Evolutionary conservation across 1,140 invertebrate species (phyloP), one percentile per base, ranked within the genome.

Genomic region (Drosophila kanapiae): DNA sequence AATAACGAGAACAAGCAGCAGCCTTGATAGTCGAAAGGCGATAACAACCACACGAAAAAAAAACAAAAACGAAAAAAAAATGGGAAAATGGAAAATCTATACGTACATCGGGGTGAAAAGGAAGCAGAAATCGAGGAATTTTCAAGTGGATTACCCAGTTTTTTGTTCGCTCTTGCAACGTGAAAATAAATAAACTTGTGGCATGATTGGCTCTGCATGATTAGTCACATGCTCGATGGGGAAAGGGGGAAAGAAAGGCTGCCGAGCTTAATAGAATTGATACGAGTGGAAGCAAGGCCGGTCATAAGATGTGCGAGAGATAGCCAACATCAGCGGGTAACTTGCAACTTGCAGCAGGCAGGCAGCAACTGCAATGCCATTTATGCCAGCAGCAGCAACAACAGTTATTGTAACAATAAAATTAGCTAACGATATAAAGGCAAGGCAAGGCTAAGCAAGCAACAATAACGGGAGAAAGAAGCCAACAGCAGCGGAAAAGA

Each of bases 351-450:
- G 31, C 67, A 69, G 51, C 59, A 56, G 31, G 40, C 64, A 60
- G 54, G 54, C 59, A 57, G 45, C 64, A 71, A 69, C 35, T 56
- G 78, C 80, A 80, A 80, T 83, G 76, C 81, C 81, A 75, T 78
- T 83, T 83, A 79, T 79, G 77, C 77, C 76, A 80, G 67, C 58
- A 79, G 75, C 77, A 78, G 49, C 82, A 88, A 85, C 85, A 90
- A 90, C 84, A 90, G 84, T 88, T 88, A 88, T 88, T 90, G 84
- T 88, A 88, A 88, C 85, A 88, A 88, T 88, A 88, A 88, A 88
- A 88, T 88, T 88, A 88, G 84, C 84, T 88, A 88, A 88, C 84
- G 84, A 88, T 87, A 87, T 88, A 78, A 80, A 80, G 78, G 68
- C 76, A 80, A 74, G 76, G 69, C 60, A 88, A 82, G 75, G 82